A percentile compares a stretch with the other conserved stretches of the same genome.
Evolutionary conservation across 1,140 invertebrate genomes (phyloP).

Genomic region (Halesus radiatus): DNA sequence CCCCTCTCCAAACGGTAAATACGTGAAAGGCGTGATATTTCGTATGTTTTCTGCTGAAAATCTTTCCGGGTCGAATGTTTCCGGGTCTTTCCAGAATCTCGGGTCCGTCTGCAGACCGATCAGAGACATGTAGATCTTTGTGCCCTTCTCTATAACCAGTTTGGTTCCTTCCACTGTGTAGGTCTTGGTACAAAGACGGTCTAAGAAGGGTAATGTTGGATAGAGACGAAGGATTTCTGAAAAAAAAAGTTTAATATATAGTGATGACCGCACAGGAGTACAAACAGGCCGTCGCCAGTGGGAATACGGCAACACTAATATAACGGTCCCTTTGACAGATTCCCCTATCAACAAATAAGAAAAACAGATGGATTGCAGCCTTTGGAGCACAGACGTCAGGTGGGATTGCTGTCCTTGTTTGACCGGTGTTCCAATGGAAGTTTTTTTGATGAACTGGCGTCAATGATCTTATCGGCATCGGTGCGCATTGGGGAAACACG

Average conservation of each 20-base stretch:
- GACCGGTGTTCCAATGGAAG: too few relatives aligned
- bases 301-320: too few relatives aligned
- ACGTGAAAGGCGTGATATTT: slow-evolving; percentile 60
- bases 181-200: slow-evolving; percentile 15
- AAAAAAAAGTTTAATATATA: background rate
- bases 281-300: too few relatives aligned
- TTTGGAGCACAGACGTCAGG: too few relatives aligned
- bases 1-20: slow-evolving; percentile 72
- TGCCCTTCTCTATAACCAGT: slow-evolving; percentile 27
- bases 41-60: slow-evolving; percentile 66
- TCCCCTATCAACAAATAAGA: too few relatives aligned
- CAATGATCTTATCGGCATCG: too few relatives aligned
- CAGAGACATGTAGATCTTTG: slow-evolving; percentile 25
- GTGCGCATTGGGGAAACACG: too few relatives aligned
- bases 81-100: slow-evolving; percentile 66
- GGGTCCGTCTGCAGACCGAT: slow-evolving; percentile 67
- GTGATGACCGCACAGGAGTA: too few relatives aligned
- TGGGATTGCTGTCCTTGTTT: too few relatives aligned
- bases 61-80: slow-evolving; percentile 69
- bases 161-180: slow-evolving; percentile 1
- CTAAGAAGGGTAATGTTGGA: slow-evolving; percentile 9
- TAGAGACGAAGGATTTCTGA: slow-evolving; percentile 37
- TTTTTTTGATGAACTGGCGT: too few relatives aligned
- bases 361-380: too few relatives aligned
- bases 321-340: too few relatives aligned